A percentile compares a stretch with the other conserved stretches of the same genome.
Evolutionary conservation across 1,140 invertebrate species (phyloP).

Genomic region (Dryas iulia): DNA sequence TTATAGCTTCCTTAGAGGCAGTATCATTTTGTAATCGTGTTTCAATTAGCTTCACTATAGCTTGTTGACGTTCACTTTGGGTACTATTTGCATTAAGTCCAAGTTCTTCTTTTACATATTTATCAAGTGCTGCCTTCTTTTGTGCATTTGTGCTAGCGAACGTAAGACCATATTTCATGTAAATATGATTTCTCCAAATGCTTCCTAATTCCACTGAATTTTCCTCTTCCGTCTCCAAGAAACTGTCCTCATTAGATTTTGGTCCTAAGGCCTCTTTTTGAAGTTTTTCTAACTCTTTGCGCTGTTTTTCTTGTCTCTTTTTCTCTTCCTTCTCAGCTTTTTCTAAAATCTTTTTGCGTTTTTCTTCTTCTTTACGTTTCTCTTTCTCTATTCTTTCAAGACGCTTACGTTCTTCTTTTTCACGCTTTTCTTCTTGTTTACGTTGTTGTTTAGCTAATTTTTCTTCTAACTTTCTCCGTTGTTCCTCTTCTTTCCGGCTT

Average conservation of each 20-base stretch:
- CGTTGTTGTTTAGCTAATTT: conserved; percentile 43
- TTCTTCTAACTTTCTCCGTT: conserved; percentile 39
- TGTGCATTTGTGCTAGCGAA: conserved; percentile 49
- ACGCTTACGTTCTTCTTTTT: conserved; percentile 45
- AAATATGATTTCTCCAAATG: conserved; percentile 63
- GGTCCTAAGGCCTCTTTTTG: conserved; percentile 37
- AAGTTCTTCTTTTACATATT: conserved; percentile 58
- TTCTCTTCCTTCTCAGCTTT: conserved; percentile 46
- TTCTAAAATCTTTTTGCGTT: conserved; percentile 35
- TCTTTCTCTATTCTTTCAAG: conserved; percentile 44
- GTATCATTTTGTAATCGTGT: conserved; percentile 49
- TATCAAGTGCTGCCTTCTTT: conserved; percentile 52
- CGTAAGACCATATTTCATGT: conserved; percentile 59
- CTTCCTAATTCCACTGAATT: conserved; percentile 56
- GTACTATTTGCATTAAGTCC: conserved; percentile 57
- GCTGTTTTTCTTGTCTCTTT: conserved; percentile 42
- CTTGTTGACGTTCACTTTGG: conserved; percentile 55
- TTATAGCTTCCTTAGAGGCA: conserved; percentile 39
- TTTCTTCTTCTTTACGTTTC: conserved; percentile 38
- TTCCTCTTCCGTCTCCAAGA: conserved; percentile 48
- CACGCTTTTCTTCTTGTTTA: conserved; percentile 43
- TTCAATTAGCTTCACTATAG: conserved; percentile 56
- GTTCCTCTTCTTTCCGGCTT: conserved; percentile 33
- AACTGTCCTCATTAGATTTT: conserved; percentile 38
- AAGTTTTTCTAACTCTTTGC: conserved; percentile 43